phyloP scores from a whole-genome alignment of 2,888 invertebrate species.

The Rhagophthalmus giganteus region DNA sequence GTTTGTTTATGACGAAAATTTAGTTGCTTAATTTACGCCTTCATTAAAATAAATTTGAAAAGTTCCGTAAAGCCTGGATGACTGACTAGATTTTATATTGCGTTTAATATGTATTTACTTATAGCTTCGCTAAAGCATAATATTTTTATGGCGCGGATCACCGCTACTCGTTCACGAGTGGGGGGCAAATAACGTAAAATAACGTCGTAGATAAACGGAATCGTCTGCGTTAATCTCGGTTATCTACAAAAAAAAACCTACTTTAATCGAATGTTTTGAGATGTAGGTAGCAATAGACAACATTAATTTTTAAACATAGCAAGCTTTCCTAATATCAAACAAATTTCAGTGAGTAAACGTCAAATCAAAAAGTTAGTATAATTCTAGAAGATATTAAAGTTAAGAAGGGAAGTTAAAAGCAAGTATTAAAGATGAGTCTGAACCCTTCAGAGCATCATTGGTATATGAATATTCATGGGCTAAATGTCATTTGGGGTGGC shows the following conservation, averaged over 20 bases:
- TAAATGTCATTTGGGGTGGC: conserved; percentile 34
- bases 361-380: conserved; percentile 28
- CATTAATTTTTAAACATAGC: conserved; percentile 16
- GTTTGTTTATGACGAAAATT: conserved; percentile 36
- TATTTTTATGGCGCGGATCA: background rate
- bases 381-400: conserved; percentile 32
- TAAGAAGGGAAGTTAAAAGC: conserved; percentile 31
- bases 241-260: too few species aligned
- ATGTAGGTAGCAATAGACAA: background rate
- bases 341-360: conserved; percentile 21
- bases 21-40: conserved; percentile 39
- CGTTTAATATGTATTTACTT: background rate
- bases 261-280: too few species aligned
- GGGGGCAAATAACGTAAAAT: too few species aligned
- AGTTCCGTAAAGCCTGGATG: conserved; percentile 27
- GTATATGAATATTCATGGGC: conserved; percentile 34
- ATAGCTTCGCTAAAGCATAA: too few species aligned
- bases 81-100: conserved; percentile 11
- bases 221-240: too few species aligned
- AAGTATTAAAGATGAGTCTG: conserved; percentile 32
- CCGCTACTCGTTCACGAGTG: background rate
- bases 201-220: too few species aligned
- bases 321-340: conserved; percentile 5
- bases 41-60: conserved; percentile 47
- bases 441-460: conserved; percentile 35